Evolutionary conservation across 2,888 invertebrate species (phyloP), one percentile per base, ranked within the genome.

Genomic region (Tenthredo scrophulariae): DNA sequence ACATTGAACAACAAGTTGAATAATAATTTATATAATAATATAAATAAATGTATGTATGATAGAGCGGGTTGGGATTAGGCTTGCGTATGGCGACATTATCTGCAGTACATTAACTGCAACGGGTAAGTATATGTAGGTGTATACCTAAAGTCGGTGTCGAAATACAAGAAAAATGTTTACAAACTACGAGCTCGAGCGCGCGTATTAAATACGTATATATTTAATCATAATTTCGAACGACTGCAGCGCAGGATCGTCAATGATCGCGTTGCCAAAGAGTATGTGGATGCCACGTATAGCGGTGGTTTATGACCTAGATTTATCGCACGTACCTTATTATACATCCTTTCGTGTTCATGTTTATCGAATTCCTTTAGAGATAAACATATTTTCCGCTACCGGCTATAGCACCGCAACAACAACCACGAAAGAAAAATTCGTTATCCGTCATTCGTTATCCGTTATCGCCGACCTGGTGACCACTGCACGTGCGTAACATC

Each of bases 221-320:
- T 62, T 13, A 80, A 80, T 58, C n/a, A 62, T 62, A 62, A 80
- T 80, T 80, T 80, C 40, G 62, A 80, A 37, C 62, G 58, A 80
- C n/a, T n/a, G n/a, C n/a, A n/a, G 13, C 22, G 80, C 80, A 80
- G 33, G 50, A 33, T 50, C 29, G 18, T 75, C 77, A 1, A 26
- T 77, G 33, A 33, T 29, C 54, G 54, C 2, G 29, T 77, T 77
- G 77, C 50, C 77, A 77, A 50, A 54, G 9, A 29, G 33, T 58
- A 58, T 7, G n/a, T n/a, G n/a, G n/a, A 4, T 4, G 4, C 3
- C 37, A 37, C 37, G 9, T 58, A 58, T 58, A 22, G 18, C 2
- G 22, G 9, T 22, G 54, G 62, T 65, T 9, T 22, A 15, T 50
- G 77, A 54, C 50, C 77, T 22, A 54, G 77, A 75, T 75, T 72